These are phyloP conservation scores for Ptychoptera contaminata DNA, from an alignment of 2,888 invertebrate species.

Conservation along the genomic window DNA sequence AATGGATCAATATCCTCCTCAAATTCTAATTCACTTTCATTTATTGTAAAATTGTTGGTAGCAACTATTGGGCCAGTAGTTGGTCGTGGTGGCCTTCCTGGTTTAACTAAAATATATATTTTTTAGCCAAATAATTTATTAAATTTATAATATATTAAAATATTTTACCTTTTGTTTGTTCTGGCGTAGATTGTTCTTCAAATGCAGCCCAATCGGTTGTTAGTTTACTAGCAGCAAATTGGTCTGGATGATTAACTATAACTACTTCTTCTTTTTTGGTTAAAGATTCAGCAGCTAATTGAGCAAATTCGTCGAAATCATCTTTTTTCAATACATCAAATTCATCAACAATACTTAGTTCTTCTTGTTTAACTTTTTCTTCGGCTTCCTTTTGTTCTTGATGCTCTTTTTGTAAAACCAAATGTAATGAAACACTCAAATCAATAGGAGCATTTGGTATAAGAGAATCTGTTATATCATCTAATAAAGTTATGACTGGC, in stretches of 20 bases:
- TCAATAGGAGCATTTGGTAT: conserved; percentile 54
- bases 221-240: conserved; percentile 30
- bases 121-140: conserved; percentile 4
- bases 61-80: conserved; percentile 19
- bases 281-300: conserved; percentile 61
- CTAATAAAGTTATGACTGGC: conserved; percentile 47
- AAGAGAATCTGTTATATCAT: conserved; percentile 49
- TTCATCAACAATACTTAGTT: conserved; percentile 28
- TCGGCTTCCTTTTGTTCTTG: conserved; percentile 21
- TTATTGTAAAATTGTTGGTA: conserved; percentile 16
- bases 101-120: conserved; percentile 23
- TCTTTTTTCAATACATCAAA: conserved; percentile 46
- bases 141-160: conserved; percentile 24
- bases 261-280: conserved; percentile 37
- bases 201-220: conserved; percentile 51
- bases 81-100: conserved; percentile 27
- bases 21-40: conserved; percentile 38
- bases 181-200: conserved; percentile 37
- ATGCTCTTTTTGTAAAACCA: conserved; percentile 35
- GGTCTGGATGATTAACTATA: conserved; percentile 27
- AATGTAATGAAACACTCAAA: conserved; percentile 47
- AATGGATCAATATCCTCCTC: conserved; percentile 52
- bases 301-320: conserved; percentile 57
- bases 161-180: conserved; percentile 33
- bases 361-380: conserved; percentile 15